These are phyloP conservation scores for Sebastiscus albofasciatus DNA, from an alignment of 2,797 vertebrate genomes.

Conservation along the genomic window DNA sequence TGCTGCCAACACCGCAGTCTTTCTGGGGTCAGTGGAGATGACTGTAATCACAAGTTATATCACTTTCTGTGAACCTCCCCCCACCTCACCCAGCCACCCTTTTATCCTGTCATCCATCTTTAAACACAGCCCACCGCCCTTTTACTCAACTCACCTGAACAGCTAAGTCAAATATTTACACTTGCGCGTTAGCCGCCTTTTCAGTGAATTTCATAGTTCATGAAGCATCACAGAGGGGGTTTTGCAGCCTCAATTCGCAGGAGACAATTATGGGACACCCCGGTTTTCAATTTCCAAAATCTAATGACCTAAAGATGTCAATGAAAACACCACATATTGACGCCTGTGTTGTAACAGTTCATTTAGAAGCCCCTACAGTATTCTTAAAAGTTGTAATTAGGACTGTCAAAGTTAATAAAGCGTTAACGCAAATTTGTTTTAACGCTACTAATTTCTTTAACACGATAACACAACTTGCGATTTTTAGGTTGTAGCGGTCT, in stretches of 20 bases:
- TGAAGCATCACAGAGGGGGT: conserved; percentile 62
- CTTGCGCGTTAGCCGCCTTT: conserved; percentile 28
- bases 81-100: conserved; percentile 14
- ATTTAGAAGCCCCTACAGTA: not conserved
- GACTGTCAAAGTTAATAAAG: no score
- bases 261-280: not conserved
- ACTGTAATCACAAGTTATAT: conserved; percentile 81
- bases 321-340: not conserved
- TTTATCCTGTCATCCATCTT: conserved; percentile 71
- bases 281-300: not conserved
- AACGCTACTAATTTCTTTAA: no score
- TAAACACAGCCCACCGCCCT: conserved; percentile 46
- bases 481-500: no score
- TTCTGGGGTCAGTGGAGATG: conserved; percentile 78
- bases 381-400: not conserved
- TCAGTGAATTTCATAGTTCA: conserved; percentile 64
- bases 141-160: conserved; percentile 63
- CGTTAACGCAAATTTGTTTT: no score
- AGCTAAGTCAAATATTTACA: conserved; percentile 64
- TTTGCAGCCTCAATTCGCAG: conserved; percentile 1
- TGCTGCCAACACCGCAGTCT: conserved; percentile 80
- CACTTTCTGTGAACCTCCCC: conserved; percentile 55
- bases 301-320: not conserved
- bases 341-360: not conserved
- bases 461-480: no score